A percentile compares a stretch with the other conserved stretches of the same genome.
phyloP scores from a whole-genome alignment of 2,113 vertebrate species.

The Platycercus adscitus region DNA sequence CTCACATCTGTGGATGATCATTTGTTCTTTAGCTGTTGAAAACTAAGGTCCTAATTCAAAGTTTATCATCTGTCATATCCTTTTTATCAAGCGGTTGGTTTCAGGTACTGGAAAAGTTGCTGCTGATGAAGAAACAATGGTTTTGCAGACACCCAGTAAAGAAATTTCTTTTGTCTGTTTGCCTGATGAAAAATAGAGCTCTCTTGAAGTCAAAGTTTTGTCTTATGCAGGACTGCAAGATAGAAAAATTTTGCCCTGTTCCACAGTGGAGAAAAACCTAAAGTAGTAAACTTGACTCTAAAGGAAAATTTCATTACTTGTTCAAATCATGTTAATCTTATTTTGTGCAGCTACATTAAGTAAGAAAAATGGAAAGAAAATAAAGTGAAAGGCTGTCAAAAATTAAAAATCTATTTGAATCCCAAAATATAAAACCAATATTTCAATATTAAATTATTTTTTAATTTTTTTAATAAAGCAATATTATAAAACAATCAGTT shows the following conservation, averaged over 20 bases:
- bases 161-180: not conserved
- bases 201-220: not conserved
- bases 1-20: not conserved
- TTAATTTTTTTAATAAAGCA: not conserved
- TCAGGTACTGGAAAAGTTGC: not conserved
- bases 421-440: not conserved
- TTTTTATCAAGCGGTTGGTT: not conserved
- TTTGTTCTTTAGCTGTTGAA: not conserved
- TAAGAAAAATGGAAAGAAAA: not conserved
- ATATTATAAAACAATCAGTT: not conserved
- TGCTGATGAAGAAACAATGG: not conserved
- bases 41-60: not conserved
- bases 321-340: not conserved
- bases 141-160: not conserved
- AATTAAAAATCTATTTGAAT: not conserved
- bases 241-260: not conserved
- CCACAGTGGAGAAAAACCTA: not conserved
- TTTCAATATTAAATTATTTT: not conserved
- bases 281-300: not conserved
- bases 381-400: not conserved
- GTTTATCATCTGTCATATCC: not conserved
- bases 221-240: not conserved
- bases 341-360: not conserved
- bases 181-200: not conserved
- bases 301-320: constrained; percentile 8